Base-by-base conservation (phyloP, 2,888 invertebrate species). In the Andrena camellia region DNA sequence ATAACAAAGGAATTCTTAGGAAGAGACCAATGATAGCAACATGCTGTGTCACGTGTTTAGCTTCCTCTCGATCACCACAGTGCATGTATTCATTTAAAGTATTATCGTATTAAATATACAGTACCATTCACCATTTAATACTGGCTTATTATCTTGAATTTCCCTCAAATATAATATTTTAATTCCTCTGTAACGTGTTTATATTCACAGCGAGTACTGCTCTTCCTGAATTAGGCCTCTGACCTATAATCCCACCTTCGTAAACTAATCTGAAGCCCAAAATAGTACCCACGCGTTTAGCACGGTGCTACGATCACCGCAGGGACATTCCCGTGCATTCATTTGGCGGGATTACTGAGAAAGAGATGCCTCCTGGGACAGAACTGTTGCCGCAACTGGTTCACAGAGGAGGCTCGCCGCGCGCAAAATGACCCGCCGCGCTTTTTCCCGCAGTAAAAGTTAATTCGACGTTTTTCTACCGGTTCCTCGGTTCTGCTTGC, bases 381-480 rank as follows among this genome's bases (percentile, higher is more conserved):
- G 73, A 23, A 54, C n/a, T 23, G 66, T 59, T 6, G 63, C 50
- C 17, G 72, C 71, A 72, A 81, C 81, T 75, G 78, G 81, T 73
- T 74, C 75, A 75, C 66, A 60, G 69, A 75, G 54, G 29, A 54
- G 70, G 81, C 63, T 75, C 57, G 67, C 59, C 63, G 75, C 76
- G 77, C 57, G 69, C 76, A 74, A 81, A 84, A 85, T 81, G 70
- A 77, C 68, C 57, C 64, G 52, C 26, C 76, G 17, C 52, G 71
- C 82, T 93, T 92, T 90, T 91, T 90, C 87, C 67, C 79, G 72
- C 68, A 82, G 89, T 91, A 92, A 93, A 93, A 93, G 92, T 92
- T 92, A 90, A 91, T 91, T 92, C 87, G 84, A 84, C 75, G 87
- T 89, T 92, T 92, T 57, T 91, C 78, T 83, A 70, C 69, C 81